Evolutionary conservation across 2,888 invertebrate species (phyloP).

Genomic region (Noctua comes): DNA sequence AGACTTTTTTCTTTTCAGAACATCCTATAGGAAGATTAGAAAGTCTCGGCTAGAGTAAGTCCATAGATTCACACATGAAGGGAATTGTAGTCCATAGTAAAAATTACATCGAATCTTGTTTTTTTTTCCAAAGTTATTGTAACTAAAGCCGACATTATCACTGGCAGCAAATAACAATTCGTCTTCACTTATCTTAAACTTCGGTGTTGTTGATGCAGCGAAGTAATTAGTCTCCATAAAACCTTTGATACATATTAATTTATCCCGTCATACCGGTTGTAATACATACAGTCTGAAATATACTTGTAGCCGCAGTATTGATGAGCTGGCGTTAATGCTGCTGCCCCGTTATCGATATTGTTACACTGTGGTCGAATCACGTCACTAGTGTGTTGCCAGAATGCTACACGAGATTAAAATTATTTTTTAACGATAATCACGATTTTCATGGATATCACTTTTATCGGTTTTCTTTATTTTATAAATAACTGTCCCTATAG

Average conservation of each 20-base stretch:
- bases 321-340: conserved; percentile 29
- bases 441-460: neutral
- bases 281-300: conserved; percentile 45
- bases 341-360: conserved; percentile 43
- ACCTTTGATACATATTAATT: conserved; percentile 81
- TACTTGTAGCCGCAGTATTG: conserved; percentile 47
- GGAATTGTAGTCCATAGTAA: neutral
- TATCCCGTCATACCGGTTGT: conserved; percentile 65
- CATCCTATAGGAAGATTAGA: neutral
- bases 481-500: too few species aligned
- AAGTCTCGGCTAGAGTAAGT: neutral
- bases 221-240: conserved; percentile 81
- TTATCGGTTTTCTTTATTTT: neutral
- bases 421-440: neutral
- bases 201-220: conserved; percentile 68
- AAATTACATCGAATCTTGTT: neutral
- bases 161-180: conserved; percentile 44
- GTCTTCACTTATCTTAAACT: conserved; percentile 62
- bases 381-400: conserved; percentile 33
- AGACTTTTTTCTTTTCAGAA: neutral
- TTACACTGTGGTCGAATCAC: conserved; percentile 55
- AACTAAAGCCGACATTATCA: conserved; percentile 44
- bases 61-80: neutral
- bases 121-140: conserved; percentile 6
- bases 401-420: conserved; percentile 8